Evolutionary conservation across 1,140 invertebrate species (phyloP).

Genomic region (Theocolax elegans): DNA sequence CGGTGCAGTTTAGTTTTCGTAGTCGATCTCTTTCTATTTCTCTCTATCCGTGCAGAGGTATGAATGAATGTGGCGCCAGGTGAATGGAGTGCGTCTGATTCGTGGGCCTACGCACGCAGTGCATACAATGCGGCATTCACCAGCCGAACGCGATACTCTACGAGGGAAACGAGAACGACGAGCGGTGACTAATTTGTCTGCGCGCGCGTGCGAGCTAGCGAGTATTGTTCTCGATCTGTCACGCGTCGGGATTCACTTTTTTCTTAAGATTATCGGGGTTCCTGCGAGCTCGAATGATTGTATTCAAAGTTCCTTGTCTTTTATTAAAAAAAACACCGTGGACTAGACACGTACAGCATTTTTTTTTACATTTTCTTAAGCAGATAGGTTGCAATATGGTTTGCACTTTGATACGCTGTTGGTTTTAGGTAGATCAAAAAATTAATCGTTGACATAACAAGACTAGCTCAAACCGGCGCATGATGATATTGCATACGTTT

Average conservation of each 20-base stretch:
- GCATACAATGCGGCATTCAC: slow-evolving; percentile 36
- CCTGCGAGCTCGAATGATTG: too few relatives aligned
- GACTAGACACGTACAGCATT: too few relatives aligned
- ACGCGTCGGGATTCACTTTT: neutral
- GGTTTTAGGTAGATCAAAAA: too few relatives aligned
- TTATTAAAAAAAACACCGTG: too few relatives aligned
- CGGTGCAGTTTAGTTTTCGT: neutral
- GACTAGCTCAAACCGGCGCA: too few relatives aligned
- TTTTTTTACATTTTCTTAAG: too few relatives aligned
- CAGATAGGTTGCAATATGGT: too few relatives aligned
- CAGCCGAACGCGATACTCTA: neutral
- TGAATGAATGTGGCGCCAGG: slow-evolving; percentile 68
- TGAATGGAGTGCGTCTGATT: slow-evolving; percentile 66
- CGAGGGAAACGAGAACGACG: slow-evolving; percentile 34
- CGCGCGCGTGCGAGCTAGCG: slow-evolving; percentile 42
- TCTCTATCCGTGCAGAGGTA: slow-evolving; percentile 47
- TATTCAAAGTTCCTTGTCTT: too few relatives aligned
- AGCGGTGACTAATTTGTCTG: slow-evolving; percentile 59
- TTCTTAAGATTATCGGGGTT: too few relatives aligned
- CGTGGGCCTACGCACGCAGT: slow-evolving; percentile 55
- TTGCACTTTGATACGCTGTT: too few relatives aligned
- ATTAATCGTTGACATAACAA: too few relatives aligned
- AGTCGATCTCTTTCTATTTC: neutral
- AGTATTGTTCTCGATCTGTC: slow-evolving; percentile 43
- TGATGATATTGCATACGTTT: too few relatives aligned